Conservation (phyloP, 2,888 invertebrate species). For the Trichogramma dendrolimi region DNA sequence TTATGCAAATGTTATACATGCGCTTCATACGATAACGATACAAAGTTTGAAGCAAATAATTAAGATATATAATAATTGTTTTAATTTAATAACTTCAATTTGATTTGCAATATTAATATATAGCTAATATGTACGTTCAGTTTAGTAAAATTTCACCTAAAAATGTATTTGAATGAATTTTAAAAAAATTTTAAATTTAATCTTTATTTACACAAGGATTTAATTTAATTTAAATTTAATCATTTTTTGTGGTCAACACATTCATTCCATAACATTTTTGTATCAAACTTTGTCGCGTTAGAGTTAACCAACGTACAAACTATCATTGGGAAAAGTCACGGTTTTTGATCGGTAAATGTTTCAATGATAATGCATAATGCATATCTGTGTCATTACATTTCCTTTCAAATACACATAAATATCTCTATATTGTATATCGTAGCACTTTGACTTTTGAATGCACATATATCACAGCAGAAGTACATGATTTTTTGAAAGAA, state of each 20-base stretch:
- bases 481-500: conserved; percentile 20
- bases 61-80: conserved; percentile 3
- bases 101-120: conserved; percentile 5
- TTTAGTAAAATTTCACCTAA: conserved; percentile 7
- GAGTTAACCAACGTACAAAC: conserved; percentile 4
- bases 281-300: conserved; percentile 13
- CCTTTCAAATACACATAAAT: conserved; percentile 22
- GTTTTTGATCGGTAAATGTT: background rate
- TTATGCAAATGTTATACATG: conserved; percentile 10
- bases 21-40: conserved; percentile 8
- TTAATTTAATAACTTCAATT: background rate
- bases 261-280: background rate
- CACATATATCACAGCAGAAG: conserved; percentile 32
- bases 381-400: conserved; percentile 13
- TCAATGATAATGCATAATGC: background rate
- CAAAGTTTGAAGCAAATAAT: conserved; percentile 11
- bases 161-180: background rate
- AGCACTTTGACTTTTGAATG: conserved; percentile 30
- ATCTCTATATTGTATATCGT: conserved; percentile 13
- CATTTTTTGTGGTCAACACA: too few relatives aligned
- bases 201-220: background rate
- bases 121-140: background rate
- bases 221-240: too few relatives aligned
- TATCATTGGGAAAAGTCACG: conserved; percentile 1
- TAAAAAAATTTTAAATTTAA: conserved; percentile 2